Conservation (phyloP, 2,113 vertebrate genomes). For the Triplophysa dalaica region DNA sequence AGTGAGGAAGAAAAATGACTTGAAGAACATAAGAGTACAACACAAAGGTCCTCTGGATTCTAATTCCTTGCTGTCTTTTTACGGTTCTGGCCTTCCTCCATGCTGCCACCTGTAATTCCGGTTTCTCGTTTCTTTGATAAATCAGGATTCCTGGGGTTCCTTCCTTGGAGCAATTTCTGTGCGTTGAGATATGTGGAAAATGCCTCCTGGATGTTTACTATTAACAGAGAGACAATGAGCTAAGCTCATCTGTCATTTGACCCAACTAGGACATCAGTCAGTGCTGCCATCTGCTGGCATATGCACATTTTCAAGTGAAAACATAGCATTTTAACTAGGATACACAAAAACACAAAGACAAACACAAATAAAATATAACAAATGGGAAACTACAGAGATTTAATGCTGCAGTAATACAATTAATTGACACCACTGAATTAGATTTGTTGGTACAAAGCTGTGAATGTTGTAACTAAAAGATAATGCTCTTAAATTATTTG, state of each 20-base stretch:
- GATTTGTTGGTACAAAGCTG: no score
- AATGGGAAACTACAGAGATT: no score
- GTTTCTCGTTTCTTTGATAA: constrained; percentile 51
- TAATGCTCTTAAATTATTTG: no score
- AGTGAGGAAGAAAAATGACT: neutral
- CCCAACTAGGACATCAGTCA: constrained; percentile 17
- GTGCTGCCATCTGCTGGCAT: constrained; percentile 70
- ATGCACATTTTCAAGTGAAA: neutral
- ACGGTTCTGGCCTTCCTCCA: neutral
- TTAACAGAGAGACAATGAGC: neutral
- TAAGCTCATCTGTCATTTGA: neutral
- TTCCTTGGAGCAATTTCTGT: neutral
- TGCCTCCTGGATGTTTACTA: constrained; percentile 17
- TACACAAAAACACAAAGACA: no score
- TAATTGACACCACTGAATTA: no score
- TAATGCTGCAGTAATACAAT: no score
- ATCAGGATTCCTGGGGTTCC: constrained; percentile 15
- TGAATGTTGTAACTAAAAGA: no score
- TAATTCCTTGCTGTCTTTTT: neutral
- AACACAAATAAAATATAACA: no score
- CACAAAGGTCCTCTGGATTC: neutral
- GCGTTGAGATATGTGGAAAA: constrained; percentile 8
- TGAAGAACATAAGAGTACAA: neutral
- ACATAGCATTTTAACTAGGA: neutral
- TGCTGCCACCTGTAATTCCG: constrained; percentile 1